Evolutionary conservation across 2,888 invertebrate genomes (phyloP).

Genomic region (Mantis religiosa): DNA sequence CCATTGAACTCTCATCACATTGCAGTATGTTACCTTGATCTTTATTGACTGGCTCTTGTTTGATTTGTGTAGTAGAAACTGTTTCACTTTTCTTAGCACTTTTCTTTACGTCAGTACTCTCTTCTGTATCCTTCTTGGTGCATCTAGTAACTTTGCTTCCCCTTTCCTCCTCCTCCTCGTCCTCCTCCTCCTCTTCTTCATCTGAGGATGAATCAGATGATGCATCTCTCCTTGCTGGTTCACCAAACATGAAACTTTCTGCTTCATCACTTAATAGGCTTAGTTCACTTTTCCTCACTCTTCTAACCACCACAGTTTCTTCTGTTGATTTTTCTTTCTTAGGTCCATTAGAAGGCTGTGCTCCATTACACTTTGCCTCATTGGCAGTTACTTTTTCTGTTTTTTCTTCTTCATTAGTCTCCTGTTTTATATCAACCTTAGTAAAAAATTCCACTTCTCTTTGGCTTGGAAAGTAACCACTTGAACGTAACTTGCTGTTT

Average conservation of each 20-base stretch:
- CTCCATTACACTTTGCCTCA: constrained; percentile 28
- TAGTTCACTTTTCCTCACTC: constrained; percentile 48
- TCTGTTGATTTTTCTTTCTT: background rate
- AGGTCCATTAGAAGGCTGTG: constrained; percentile 37
- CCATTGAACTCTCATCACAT: constrained; percentile 23
- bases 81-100: background rate
- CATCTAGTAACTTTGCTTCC: background rate
- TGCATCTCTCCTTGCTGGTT: constrained; percentile 43
- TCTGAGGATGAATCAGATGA: background rate
- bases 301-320: constrained; percentile 6
- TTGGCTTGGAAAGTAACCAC: constrained; percentile 35
- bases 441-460: constrained; percentile 23
- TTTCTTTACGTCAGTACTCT: background rate
- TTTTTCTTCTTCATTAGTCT: constrained; percentile 35
- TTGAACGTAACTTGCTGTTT: constrained; percentile 63
- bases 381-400: constrained; percentile 40
- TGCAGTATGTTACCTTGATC: background rate
- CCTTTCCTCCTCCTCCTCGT: background rate
- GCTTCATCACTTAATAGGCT: constrained; percentile 78
- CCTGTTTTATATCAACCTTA: constrained; percentile 25
- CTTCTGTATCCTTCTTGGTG: background rate
- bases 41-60: background rate
- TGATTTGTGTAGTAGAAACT: background rate
- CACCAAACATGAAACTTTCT: constrained; percentile 77
- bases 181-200: background rate